A percentile compares a stretch with the other conserved stretches of the same genome.
These are phyloP conservation scores for Malurus alboscapulatus DNA, from an alignment of 2,113 vertebrate genomes.

Conservation along the genomic window DNA sequence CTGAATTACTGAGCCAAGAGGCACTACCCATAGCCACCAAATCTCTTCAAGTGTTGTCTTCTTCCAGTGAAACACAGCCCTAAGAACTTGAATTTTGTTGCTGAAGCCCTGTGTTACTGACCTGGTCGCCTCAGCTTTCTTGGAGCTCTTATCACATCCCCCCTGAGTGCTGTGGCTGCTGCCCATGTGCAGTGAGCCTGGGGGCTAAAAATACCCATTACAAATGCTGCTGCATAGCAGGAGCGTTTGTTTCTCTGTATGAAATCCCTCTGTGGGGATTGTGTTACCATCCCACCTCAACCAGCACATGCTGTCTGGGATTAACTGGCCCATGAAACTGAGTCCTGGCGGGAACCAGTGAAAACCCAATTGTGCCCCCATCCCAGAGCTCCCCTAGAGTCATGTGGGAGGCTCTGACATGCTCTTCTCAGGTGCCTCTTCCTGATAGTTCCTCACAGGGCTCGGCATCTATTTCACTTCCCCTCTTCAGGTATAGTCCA, in stretches of 20 bases:
- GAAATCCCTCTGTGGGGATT: neutral
- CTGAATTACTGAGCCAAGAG: neutral
- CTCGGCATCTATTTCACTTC: neutral
- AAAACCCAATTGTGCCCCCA: neutral
- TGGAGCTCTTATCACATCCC: neutral
- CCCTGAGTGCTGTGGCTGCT: neutral
- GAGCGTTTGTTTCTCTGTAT: neutral
- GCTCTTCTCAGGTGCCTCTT: neutral
- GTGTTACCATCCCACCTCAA: neutral
- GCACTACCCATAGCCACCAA: neutral
- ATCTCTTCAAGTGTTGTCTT: neutral
- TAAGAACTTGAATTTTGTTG: neutral
- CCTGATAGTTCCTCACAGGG: neutral
- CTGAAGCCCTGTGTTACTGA: rapidly evolving
- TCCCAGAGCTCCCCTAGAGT: neutral
- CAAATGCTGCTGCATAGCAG: neutral
- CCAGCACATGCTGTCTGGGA: neutral
- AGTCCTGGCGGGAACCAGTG: rapidly evolving
- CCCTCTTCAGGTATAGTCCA: neutral
- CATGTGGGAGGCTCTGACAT: neutral
- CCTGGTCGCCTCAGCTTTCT: neutral
- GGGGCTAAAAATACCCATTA: slow-evolving; percentile 21
- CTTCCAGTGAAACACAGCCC: neutral
- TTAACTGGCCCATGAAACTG: neutral
- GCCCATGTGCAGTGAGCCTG: neutral